Conservation (phyloP, 1,140 invertebrate genomes). For the Nasonia longicornis region DNA sequence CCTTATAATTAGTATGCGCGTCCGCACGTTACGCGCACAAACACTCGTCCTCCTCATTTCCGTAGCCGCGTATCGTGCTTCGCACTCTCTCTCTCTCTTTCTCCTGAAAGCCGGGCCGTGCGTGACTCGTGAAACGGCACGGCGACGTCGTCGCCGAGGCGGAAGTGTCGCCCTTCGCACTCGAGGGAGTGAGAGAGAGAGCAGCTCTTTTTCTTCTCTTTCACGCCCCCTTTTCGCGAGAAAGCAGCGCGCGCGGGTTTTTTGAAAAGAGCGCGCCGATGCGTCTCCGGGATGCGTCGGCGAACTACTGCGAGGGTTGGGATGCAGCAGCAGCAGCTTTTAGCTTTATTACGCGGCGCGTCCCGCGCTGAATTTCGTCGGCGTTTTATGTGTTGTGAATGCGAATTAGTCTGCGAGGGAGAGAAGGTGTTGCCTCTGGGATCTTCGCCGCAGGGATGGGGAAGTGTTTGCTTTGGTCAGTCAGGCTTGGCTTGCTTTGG, state of each 20-base stretch:
- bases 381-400: conserved; percentile 2
- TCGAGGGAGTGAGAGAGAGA: conserved; percentile 32
- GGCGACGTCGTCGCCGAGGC: conserved; percentile 56
- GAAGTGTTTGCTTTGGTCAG: conserved; percentile 2
- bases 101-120: conserved; percentile 21
- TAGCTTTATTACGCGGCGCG: conserved; percentile 12
- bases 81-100: conserved; percentile 59
- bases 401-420: conserved; percentile 9
- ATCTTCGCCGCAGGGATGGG: neutral
- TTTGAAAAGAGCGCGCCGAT: conserved; percentile 7
- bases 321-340: conserved; percentile 3
- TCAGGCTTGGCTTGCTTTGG: neutral
- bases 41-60: conserved; percentile 53
- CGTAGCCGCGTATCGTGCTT: conserved; percentile 63
- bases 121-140: conserved; percentile 48
- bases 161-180: conserved; percentile 63
- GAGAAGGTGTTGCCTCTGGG: neutral
- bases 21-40: conserved; percentile 63
- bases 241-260: neutral
- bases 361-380: conserved; percentile 10
- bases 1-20: conserved; percentile 67
- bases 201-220: conserved; percentile 9
- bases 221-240: neutral
- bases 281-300: neutral
- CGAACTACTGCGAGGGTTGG: neutral